These are phyloP conservation scores for Metellina segmentata DNA, from an alignment of 2,888 invertebrate genomes.

Conservation along the genomic window DNA sequence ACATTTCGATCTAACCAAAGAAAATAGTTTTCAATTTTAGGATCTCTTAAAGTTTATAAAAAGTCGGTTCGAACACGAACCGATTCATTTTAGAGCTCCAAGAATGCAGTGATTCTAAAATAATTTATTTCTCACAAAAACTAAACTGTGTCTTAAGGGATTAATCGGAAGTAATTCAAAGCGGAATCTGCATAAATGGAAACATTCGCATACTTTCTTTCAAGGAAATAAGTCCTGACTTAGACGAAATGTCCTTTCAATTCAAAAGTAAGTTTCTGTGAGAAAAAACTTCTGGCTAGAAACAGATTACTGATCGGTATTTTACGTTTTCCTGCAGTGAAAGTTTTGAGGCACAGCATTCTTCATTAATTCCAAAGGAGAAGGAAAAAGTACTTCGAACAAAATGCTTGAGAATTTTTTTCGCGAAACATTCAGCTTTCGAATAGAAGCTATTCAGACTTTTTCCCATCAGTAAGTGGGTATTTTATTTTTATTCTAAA, in stretches of 20 bases:
- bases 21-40: too few species aligned
- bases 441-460: constrained; percentile 48
- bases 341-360: constrained; percentile 27
- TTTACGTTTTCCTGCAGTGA: constrained; percentile 43
- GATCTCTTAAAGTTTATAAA: too few species aligned
- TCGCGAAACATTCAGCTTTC: constrained; percentile 16
- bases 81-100: neutral
- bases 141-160: neutral
- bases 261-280: constrained; percentile 17
- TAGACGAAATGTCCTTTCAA: neutral
- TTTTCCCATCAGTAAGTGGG: constrained; percentile 26
- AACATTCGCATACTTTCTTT: constrained; percentile 17
- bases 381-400: constrained; percentile 32
- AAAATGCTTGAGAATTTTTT: constrained; percentile 36
- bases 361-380: constrained; percentile 43
- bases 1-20: too few species aligned
- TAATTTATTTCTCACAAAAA: constrained; percentile 32
- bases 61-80: neutral
- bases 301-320: constrained; percentile 33
- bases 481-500: constrained; percentile 58
- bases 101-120: constrained; percentile 2
- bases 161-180: constrained; percentile 19
- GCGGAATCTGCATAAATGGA: constrained; percentile 2
- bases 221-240: constrained; percentile 23
- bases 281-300: neutral